Conservation (phyloP, 2,113 vertebrate species). For the Chaenocephalus aceratus region DNA sequence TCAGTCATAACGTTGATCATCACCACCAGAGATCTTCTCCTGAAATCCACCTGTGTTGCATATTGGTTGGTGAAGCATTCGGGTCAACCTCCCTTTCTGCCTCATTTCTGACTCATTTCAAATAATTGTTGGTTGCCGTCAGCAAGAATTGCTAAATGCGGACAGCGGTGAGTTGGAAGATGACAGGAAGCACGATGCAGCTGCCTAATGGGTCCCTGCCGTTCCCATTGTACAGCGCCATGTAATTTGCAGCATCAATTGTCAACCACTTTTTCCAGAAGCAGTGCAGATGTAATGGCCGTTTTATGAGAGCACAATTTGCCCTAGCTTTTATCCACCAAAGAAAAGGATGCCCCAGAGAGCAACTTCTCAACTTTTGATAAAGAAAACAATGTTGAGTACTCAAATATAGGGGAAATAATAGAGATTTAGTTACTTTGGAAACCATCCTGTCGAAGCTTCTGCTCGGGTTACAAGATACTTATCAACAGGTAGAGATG, state of each 20-base stretch:
- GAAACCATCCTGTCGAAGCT: not conserved
- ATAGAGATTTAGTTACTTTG: not conserved
- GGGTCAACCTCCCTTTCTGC: not conserved
- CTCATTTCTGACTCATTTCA: conserved; percentile 19
- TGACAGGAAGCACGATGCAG: conserved; percentile 44
- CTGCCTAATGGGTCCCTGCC: conserved; percentile 43
- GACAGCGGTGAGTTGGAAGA: not conserved
- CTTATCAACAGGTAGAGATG: not conserved
- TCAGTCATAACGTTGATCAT: not conserved
- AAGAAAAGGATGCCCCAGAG: not conserved
- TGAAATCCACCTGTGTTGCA: not conserved
- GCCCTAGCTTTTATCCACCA: conserved; percentile 34
- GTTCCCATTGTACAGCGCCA: conserved; percentile 14
- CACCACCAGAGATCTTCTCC: not conserved
- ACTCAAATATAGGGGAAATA: not conserved
- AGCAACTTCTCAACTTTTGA: not conserved
- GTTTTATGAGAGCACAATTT: conserved; percentile 26
- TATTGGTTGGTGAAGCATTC: not conserved
- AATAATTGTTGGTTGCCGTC: conserved; percentile 41
- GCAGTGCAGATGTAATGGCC: conserved; percentile 17
- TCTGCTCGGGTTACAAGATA: not conserved
- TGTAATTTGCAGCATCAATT: conserved; percentile 47
- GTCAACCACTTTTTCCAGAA: conserved; percentile 30
- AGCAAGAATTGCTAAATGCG: conserved; percentile 28
- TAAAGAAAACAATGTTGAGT: not conserved